phyloP scores from a whole-genome alignment of 2,888 invertebrate species.

The Torymus auratus region DNA sequence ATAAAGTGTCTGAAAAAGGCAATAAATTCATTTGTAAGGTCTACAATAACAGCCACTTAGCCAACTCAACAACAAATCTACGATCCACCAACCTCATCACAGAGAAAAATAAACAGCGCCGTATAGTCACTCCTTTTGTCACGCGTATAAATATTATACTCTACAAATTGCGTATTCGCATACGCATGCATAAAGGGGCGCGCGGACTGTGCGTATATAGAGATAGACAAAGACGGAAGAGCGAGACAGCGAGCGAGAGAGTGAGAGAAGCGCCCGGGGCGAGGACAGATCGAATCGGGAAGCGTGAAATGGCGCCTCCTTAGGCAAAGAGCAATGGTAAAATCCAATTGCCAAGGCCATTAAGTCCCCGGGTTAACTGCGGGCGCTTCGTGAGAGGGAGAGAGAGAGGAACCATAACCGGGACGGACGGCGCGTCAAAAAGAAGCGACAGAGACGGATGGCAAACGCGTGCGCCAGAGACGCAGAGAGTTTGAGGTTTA shows the following conservation, averaged over 20 bases:
- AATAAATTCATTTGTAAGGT: no score
- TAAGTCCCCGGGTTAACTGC: constrained; percentile 72
- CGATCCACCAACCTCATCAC: no score
- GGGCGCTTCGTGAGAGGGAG: constrained; percentile 61
- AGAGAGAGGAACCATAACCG: constrained; percentile 55
- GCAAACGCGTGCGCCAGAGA: neutral
- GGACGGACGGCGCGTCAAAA: constrained; percentile 46
- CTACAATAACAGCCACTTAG: no score
- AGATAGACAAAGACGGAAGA: constrained; percentile 45
- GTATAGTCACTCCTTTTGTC: no score
- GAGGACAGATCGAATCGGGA: constrained; percentile 68
- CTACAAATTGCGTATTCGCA: no score
- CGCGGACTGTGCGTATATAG: neutral
- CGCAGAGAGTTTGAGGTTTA: constrained; percentile 8
- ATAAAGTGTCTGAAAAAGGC: no score
- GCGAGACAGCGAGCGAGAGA: constrained; percentile 23
- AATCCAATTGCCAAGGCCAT: constrained; percentile 76
- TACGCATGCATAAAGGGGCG: no score
- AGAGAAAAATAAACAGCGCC: no score
- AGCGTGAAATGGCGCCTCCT: constrained; percentile 73
- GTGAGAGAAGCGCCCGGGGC: constrained; percentile 55
- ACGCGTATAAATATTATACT: no score
- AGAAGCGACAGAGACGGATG: constrained; percentile 28
- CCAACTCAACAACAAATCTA: no score
- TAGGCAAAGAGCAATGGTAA: constrained; percentile 75